phyloP scores from a whole-genome alignment of 2,888 invertebrate genomes.

The Torymus tubicola region DNA sequence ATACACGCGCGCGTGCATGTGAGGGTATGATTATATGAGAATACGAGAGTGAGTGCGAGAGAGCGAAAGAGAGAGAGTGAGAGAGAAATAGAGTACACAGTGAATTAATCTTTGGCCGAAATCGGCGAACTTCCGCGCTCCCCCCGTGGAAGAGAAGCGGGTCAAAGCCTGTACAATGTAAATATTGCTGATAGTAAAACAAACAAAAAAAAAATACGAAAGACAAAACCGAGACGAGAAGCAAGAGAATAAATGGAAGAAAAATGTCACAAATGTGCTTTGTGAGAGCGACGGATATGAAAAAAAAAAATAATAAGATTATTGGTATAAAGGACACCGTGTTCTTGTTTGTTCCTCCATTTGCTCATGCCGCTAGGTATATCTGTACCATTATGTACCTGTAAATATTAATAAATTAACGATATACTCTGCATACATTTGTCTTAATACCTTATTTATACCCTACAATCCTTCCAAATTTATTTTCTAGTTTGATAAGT shows the following conservation, averaged over 20 bases:
- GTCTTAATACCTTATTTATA: too few species aligned
- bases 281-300: slow-evolving; percentile 36
- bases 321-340: slow-evolving; percentile 47
- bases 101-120: slow-evolving; percentile 26
- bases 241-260: slow-evolving; percentile 47
- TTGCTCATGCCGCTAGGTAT: slow-evolving; percentile 57
- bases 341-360: slow-evolving; percentile 58
- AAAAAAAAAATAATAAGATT: slow-evolving; percentile 42
- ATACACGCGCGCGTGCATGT: not conserved
- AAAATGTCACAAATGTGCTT: slow-evolving; percentile 39
- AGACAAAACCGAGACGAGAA: slow-evolving; percentile 5
- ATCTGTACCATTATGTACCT: slow-evolving; percentile 61
- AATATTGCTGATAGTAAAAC: slow-evolving; percentile 21
- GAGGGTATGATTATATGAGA: not conserved
- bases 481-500: too few species aligned
- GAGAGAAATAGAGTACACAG: slow-evolving; percentile 1
- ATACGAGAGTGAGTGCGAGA: slow-evolving; percentile 16
- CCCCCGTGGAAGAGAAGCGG: slow-evolving; percentile 26
- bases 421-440: slow-evolving; percentile 46
- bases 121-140: slow-evolving; percentile 37
- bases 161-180: slow-evolving; percentile 46
- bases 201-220: slow-evolving; percentile 20
- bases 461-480: too few species aligned
- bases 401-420: slow-evolving; percentile 62
- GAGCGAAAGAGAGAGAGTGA: slow-evolving; percentile 11